Percentiles rank a stretch among this genome's conserved stretches.
Conservation (phyloP, 1,140 invertebrate genomes). For the Calycopis cecrops region DNA sequence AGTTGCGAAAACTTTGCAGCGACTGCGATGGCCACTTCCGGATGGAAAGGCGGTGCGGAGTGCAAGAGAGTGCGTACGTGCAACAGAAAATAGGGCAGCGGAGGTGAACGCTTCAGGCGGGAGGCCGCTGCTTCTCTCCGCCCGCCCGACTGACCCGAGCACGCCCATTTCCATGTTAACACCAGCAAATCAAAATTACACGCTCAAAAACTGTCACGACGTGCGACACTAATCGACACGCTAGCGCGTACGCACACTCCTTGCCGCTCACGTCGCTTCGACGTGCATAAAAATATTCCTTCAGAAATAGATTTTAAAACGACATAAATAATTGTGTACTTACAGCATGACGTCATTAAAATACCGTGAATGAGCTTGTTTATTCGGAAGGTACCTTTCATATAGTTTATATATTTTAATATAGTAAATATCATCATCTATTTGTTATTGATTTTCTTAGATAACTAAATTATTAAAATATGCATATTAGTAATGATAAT, state of each 20-base stretch:
- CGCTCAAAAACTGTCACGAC: constrained; percentile 7
- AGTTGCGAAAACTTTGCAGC: constrained; percentile 34
- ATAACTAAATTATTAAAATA: too few species aligned
- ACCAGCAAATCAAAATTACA: constrained; percentile 13
- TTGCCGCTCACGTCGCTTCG: constrained; percentile 5
- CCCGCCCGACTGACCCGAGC: constrained; percentile 39
- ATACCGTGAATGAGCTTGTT: too few species aligned
- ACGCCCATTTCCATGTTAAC: constrained; percentile 33
- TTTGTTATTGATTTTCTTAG: too few species aligned
- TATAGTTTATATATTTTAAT: too few species aligned
- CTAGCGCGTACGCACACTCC: constrained; percentile 17
- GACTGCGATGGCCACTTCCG: constrained; percentile 43
- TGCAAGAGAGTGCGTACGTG: constrained; percentile 34
- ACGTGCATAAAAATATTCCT: neutral
- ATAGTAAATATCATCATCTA: too few species aligned
- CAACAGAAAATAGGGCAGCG: constrained; percentile 27
- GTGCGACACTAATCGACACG: constrained; percentile 14
- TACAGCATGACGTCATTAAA: neutral
- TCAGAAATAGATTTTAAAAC: constrained; percentile 4
- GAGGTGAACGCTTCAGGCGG: constrained; percentile 26
- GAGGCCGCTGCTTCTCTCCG: constrained; percentile 37
- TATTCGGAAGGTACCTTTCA: too few species aligned
- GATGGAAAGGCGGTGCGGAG: constrained; percentile 40
- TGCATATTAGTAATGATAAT: too few species aligned
- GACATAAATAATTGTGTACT: neutral